These are phyloP conservation scores for Bombus waltoni DNA, from an alignment of 1,140 invertebrate genomes.

Conservation along the genomic window DNA sequence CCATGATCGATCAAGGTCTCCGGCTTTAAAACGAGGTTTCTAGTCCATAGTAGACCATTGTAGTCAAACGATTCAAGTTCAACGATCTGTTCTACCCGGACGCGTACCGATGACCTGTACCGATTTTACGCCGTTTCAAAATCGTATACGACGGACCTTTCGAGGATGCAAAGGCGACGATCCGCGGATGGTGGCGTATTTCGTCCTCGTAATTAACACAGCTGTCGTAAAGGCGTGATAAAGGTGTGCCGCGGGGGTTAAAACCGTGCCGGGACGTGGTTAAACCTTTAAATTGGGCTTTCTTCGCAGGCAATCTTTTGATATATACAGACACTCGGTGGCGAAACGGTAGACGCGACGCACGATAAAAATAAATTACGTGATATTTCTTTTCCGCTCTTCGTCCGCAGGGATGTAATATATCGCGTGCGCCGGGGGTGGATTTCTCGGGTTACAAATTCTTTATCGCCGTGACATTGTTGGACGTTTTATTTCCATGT, in stretches of 20 bases:
- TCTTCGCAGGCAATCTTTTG: constrained; percentile 2
- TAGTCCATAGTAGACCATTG: too few relatives aligned
- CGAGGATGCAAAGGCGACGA: neutral
- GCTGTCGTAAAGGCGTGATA: constrained; percentile 8
- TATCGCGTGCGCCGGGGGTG: constrained; percentile 8
- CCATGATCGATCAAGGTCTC: too few relatives aligned
- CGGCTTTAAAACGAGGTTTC: too few relatives aligned
- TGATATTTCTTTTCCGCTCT: constrained; percentile 28
- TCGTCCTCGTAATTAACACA: constrained; percentile 39
- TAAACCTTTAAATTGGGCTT: constrained; percentile 43
- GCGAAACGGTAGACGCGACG: neutral
- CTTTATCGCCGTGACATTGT: constrained; percentile 45
- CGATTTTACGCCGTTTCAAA: neutral
- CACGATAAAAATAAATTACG: constrained; percentile 54
- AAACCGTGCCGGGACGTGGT: constrained; percentile 12
- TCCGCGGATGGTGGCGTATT: neutral
- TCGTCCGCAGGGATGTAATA: constrained; percentile 1
- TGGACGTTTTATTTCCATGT: constrained; percentile 47
- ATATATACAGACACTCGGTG: neutral
- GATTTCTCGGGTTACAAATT: constrained; percentile 45
- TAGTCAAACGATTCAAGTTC: too few relatives aligned
- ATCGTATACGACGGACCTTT: neutral
- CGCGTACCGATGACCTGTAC: too few relatives aligned
- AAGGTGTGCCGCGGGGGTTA: neutral
- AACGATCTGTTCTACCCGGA: too few relatives aligned